phyloP scores from a whole-genome alignment of 2,113 vertebrate genomes.

The Neoarius graeffei region DNA sequence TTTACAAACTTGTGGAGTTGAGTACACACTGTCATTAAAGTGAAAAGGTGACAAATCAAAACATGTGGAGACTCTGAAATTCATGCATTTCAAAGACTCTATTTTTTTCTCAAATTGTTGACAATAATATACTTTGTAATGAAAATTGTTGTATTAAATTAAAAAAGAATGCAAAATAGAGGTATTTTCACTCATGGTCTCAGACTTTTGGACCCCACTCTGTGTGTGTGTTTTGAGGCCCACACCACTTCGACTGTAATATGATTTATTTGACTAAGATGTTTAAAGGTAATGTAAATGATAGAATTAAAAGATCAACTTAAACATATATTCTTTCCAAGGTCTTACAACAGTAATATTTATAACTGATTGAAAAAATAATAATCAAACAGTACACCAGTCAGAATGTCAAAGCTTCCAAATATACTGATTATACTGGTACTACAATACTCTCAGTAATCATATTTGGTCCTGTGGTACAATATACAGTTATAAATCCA shows the following conservation, averaged over 20 bases:
- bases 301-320: neutral
- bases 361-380: neutral
- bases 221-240: neutral
- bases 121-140: neutral
- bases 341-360: constrained; percentile 1
- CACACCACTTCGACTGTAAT: neutral
- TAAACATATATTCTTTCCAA: neutral
- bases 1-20: neutral
- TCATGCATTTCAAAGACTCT: neutral
- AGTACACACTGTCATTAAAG: neutral
- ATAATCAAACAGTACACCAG: neutral
- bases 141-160: neutral
- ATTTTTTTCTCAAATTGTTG: neutral
- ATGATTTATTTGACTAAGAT: neutral
- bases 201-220: neutral
- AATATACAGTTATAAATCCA: neutral
- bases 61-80: neutral
- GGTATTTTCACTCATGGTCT: neutral
- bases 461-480: constrained; percentile 21
- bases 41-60: neutral
- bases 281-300: neutral
- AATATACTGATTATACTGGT: constrained; percentile 13
- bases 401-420: neutral
- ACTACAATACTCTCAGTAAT: constrained; percentile 1
- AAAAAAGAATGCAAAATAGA: neutral